Percentiles rank a stretch among this genome's conserved stretches.
Conservation (phyloP, 2,888 invertebrate species). For the Lithophane leautieri region DNA sequence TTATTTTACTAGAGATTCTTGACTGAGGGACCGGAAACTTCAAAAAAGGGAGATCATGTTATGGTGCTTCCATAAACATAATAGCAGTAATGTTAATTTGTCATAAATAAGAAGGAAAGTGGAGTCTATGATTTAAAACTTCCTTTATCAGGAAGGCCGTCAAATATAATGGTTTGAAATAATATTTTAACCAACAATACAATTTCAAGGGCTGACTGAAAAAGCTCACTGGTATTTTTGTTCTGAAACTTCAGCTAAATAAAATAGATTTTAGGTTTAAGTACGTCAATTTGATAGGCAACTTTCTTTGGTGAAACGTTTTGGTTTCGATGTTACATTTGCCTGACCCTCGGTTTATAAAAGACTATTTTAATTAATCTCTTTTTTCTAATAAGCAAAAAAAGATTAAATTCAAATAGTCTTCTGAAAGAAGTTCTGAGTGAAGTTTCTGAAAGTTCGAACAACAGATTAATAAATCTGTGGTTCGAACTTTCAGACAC, state of each 20-base stretch:
- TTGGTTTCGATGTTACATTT: background rate
- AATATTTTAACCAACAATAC: background rate
- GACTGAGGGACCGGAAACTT: background rate
- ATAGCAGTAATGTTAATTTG: background rate
- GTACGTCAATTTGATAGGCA: background rate
- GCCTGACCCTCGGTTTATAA: background rate
- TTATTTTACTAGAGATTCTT: background rate
- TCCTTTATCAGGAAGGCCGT: conserved; percentile 12
- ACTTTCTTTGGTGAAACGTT: background rate
- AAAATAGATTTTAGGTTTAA: conserved; percentile 4
- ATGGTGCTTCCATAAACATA: background rate
- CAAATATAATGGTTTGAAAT: conserved; percentile 9
- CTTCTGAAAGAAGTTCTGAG: no score
- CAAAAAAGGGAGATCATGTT: background rate
- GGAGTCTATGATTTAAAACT: background rate
- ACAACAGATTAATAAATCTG: no score
- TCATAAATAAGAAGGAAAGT: conserved; percentile 15
- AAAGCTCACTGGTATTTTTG: background rate
- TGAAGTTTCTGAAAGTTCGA: no score
- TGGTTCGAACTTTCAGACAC: background rate
- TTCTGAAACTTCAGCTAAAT: background rate
- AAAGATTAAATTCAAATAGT: no score
- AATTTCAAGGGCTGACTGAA: conserved; percentile 9
- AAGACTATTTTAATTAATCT: background rate
- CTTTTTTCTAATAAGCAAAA: no score